Evolutionary conservation across 2,888 invertebrate species (phyloP).

Genomic region (Cloeon dipterum): DNA sequence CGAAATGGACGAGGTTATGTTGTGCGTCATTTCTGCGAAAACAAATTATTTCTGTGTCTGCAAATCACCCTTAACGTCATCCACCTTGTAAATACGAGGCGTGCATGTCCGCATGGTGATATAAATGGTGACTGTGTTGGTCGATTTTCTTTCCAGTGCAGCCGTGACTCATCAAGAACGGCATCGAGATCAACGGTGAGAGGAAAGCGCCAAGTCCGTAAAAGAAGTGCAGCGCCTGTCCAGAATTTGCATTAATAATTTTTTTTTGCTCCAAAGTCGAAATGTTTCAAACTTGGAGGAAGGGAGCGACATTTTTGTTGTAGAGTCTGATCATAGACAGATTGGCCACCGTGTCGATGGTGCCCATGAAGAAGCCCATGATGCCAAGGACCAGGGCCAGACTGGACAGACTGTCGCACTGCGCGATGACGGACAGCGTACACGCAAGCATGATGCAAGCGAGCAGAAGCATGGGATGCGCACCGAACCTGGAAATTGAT

Average conservation of each 20-base stretch:
- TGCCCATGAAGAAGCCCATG: constrained; percentile 1
- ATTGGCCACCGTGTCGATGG: not conserved
- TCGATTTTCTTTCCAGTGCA: too few relatives aligned
- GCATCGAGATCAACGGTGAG: constrained; percentile 1
- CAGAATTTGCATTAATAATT: too few relatives aligned
- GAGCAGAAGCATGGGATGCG: not conserved
- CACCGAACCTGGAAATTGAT: not conserved
- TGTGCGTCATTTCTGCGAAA: too few relatives aligned
- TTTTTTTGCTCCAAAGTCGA: too few relatives aligned
- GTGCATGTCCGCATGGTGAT: too few relatives aligned
- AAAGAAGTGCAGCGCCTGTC: not conserved
- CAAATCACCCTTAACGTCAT: too few relatives aligned
- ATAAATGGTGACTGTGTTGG: too few relatives aligned
- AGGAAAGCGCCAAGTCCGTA: not conserved
- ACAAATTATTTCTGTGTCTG: too few relatives aligned
- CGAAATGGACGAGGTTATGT: too few relatives aligned
- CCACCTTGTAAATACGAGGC: too few relatives aligned
- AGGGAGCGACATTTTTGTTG: not conserved
- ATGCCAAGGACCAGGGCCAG: not conserved
- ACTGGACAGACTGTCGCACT: not conserved
- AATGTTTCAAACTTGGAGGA: not conserved
- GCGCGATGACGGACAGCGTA: not conserved
- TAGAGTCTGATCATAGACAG: constrained; percentile 1
- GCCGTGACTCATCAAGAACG: not conserved
- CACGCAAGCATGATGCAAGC: not conserved